Evolutionary conservation across 2,797 vertebrate species (phyloP).

Genomic region (Octomys mimax): DNA sequence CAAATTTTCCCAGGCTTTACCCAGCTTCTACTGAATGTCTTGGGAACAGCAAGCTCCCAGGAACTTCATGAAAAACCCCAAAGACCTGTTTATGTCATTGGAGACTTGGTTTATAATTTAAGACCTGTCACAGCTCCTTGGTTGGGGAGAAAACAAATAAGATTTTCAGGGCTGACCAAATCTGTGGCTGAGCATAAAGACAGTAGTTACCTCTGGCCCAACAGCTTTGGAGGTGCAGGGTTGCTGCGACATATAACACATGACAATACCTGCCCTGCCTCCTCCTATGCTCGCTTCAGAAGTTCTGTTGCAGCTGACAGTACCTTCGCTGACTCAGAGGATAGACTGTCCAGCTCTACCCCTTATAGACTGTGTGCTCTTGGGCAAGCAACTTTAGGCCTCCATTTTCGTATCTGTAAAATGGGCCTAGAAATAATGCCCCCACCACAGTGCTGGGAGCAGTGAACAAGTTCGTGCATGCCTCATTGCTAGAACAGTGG

Average conservation of each 20-base stretch:
- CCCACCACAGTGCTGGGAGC: background rate
- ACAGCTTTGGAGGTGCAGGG: background rate
- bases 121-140: background rate
- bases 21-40: background rate
- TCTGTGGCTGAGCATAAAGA: background rate
- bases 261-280: background rate
- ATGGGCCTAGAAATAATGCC: background rate
- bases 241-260: background rate
- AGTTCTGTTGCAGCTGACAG: background rate
- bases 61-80: background rate
- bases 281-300: background rate
- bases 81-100: background rate
- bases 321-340: background rate
- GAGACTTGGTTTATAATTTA: background rate
- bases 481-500: background rate
- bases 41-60: background rate
- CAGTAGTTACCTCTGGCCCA: background rate
- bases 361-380: background rate
- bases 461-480: background rate
- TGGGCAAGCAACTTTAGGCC: background rate
- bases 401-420: conserved; percentile 3
- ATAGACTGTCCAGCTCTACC: background rate
- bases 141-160: background rate
- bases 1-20: background rate
- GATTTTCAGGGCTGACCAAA: background rate